These are phyloP conservation scores for Ceratina australensis DNA, from an alignment of 1,140 invertebrate genomes.

Conservation along the genomic window DNA sequence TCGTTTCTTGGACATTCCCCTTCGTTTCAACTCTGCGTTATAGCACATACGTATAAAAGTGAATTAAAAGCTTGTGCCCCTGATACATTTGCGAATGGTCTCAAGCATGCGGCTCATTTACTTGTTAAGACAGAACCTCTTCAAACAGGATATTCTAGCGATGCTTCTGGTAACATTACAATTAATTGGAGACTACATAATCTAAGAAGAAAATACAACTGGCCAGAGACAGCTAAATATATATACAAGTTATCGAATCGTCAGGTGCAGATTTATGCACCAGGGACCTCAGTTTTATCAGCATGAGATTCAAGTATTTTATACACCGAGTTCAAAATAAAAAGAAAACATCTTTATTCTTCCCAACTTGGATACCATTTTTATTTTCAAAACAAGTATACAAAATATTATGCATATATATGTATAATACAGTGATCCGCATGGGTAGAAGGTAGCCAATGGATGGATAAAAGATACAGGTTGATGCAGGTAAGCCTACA, in stretches of 20 bases:
- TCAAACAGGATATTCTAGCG: conserved; percentile 83
- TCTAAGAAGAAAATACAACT: conserved; percentile 76
- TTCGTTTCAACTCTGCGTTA: conserved; percentile 78
- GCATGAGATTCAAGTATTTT: background rate
- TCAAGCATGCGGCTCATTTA: conserved; percentile 83
- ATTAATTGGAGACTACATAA: conserved; percentile 77
- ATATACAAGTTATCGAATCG: conserved; percentile 86
- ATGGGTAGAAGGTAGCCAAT: too few relatives aligned
- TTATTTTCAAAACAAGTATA: too few relatives aligned
- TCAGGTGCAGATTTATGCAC: conserved; percentile 85
- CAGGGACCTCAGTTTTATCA: conserved; percentile 72
- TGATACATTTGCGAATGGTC: conserved; percentile 79
- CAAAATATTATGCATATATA: too few relatives aligned
- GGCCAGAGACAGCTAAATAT: conserved; percentile 77
- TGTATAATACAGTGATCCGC: too few relatives aligned
- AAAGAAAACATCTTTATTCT: too few relatives aligned
- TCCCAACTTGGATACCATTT: too few relatives aligned
- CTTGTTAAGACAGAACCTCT: conserved; percentile 83
- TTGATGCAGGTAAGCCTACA: too few relatives aligned
- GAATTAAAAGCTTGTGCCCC: conserved; percentile 74
- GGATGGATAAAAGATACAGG: too few relatives aligned
- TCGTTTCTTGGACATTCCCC: conserved; percentile 72
- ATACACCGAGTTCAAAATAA: too few relatives aligned
- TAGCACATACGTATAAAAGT: conserved; percentile 79
- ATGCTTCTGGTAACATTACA: conserved; percentile 84